phyloP scores from a whole-genome alignment of 2,888 invertebrate genomes.

The Archips xylosteana region DNA sequence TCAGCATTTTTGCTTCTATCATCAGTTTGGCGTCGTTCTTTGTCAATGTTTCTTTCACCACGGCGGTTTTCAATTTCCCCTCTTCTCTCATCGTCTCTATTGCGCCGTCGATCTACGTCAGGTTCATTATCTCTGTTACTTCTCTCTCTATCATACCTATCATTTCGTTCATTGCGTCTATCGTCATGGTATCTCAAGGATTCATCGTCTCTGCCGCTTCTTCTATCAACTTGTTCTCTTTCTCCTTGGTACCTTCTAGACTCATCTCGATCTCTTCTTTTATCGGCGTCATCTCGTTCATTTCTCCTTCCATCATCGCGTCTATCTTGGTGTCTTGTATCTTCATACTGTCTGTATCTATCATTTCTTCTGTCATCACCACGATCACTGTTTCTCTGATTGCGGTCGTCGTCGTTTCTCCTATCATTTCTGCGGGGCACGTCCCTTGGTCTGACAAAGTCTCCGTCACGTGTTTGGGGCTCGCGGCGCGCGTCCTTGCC shows the following conservation, averaged over 20 bases:
- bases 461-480: conserved; percentile 49
- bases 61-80: neutral
- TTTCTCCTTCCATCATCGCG: conserved; percentile 40
- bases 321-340: conserved; percentile 25
- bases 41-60: neutral
- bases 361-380: conserved; percentile 21
- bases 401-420: conserved; percentile 42
- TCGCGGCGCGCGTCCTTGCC: conserved; percentile 71
- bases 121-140: conserved; percentile 37
- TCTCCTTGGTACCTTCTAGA: conserved; percentile 42
- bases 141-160: conserved; percentile 42
- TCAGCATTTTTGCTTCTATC: neutral
- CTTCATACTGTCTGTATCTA: conserved; percentile 43
- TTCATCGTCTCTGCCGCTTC: conserved; percentile 33
- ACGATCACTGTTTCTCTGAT: conserved; percentile 41
- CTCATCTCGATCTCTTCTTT: conserved; percentile 36
- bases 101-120: conserved; percentile 42
- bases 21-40: neutral
- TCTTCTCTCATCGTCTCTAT: conserved; percentile 28
- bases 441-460: conserved; percentile 57
- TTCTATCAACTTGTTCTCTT: conserved; percentile 31
- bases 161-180: conserved; percentile 39
- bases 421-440: conserved; percentile 49
- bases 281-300: conserved; percentile 44
- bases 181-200: conserved; percentile 37